Evolutionary conservation across 2,797 vertebrate genomes (phyloP).

Genomic region (Leontocebus nigricollis): DNA sequence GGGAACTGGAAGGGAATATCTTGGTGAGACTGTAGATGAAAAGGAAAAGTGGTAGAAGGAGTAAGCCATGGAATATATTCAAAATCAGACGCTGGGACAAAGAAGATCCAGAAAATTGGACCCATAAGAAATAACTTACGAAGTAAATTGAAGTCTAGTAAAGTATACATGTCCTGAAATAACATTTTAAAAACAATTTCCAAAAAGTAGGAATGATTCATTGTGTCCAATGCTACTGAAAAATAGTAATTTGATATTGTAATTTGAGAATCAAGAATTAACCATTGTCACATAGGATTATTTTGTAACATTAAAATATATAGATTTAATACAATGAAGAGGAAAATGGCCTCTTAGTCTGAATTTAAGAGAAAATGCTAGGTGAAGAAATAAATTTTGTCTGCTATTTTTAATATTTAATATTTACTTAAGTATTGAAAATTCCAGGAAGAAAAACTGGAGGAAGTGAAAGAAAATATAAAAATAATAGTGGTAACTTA

Average conservation of each 20-base stretch:
- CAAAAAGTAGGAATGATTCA: not conserved
- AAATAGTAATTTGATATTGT: not conserved
- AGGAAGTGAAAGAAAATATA: not conserved
- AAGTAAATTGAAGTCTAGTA: not conserved
- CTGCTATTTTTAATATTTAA: not conserved
- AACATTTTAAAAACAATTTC: not conserved
- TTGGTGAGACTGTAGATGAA: not conserved
- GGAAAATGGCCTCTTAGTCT: not conserved
- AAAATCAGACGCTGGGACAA: not conserved
- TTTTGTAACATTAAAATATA: not conserved
- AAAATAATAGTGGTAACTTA: not conserved
- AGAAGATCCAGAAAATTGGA: not conserved
- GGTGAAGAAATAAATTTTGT: not conserved
- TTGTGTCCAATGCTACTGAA: not conserved
- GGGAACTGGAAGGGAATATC: not conserved
- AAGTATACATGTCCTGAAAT: not conserved
- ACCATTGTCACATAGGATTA: not conserved
- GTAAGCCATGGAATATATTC: not conserved
- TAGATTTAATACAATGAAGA: not conserved
- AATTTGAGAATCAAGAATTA: not conserved
- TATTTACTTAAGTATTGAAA: not conserved
- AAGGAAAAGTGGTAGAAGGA: not conserved
- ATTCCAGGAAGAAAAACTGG: not conserved
- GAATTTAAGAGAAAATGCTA: not conserved
- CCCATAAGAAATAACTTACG: not conserved